phyloP scores from a whole-genome alignment of 2,113 vertebrate species.

The Smithornis capensis region DNA sequence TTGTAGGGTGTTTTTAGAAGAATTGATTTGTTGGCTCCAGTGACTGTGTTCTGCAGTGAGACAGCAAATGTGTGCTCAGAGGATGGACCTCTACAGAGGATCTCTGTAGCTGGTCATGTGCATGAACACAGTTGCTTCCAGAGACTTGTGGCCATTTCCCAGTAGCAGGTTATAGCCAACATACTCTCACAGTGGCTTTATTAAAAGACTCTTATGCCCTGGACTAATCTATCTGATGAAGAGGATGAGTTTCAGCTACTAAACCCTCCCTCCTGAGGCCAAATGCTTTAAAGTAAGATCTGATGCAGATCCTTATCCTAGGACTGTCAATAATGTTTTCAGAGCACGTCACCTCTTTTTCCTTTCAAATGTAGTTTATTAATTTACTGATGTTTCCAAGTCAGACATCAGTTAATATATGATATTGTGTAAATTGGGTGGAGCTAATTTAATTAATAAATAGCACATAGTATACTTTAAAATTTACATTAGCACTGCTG shows the following conservation, averaged over 20 bases:
- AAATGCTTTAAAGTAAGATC: slow-evolving; percentile 42
- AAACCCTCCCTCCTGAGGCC: slow-evolving; percentile 49
- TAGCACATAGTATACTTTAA: not conserved
- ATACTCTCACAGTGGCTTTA: not conserved
- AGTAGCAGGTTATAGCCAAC: not conserved
- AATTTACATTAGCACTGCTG: not conserved
- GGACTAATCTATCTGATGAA: slow-evolving; percentile 36
- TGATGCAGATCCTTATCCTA: slow-evolving; percentile 43
- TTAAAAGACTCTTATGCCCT: not conserved
- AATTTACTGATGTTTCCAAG: slow-evolving; percentile 19
- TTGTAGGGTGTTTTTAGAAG: not conserved
- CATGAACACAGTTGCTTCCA: not conserved
- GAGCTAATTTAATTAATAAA: slow-evolving; percentile 24
- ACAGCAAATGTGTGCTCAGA: not conserved
- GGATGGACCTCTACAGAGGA: too few relatives aligned
- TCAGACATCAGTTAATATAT: not conserved
- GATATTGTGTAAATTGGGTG: not conserved
- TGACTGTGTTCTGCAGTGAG: not conserved
- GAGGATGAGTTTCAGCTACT: slow-evolving; percentile 33
- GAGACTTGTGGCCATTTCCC: not conserved
- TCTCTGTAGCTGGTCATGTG: not conserved
- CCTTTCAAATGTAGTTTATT: slow-evolving; percentile 34
- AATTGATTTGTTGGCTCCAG: not conserved
- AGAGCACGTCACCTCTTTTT: not conserved
- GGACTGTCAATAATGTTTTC: slow-evolving; percentile 9